These are phyloP conservation scores for Proterorhinus semilunaris DNA, from an alignment of 2,113 vertebrate species.

Conservation along the genomic window DNA sequence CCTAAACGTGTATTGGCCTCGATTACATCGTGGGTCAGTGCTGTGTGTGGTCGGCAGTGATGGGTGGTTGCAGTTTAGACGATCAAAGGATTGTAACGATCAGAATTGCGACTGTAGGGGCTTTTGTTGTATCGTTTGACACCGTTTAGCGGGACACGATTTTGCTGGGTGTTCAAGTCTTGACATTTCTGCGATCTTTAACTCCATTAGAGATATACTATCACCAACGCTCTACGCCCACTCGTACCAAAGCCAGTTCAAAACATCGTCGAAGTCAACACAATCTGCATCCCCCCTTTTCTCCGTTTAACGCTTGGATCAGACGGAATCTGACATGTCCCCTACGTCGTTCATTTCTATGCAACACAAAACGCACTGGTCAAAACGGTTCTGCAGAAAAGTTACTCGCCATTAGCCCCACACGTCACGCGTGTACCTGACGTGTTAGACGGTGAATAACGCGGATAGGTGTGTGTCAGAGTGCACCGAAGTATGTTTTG, in stretches of 20 bases:
- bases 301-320: neutral
- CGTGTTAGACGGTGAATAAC: neutral
- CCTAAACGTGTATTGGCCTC: neutral
- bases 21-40: neutral
- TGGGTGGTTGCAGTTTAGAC: neutral
- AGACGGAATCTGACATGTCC: neutral
- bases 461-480: rapidly evolving
- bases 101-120: conserved; percentile 1
- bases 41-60: neutral
- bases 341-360: neutral
- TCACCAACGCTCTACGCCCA: neutral
- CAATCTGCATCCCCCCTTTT: too few relatives aligned
- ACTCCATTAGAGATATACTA: neutral
- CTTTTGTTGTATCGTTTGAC: conserved; percentile 21
- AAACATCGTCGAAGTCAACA: conserved; percentile 6
- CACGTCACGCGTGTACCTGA: neutral
- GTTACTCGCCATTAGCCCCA: too few relatives aligned
- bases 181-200: neutral
- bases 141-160: neutral
- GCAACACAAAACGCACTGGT: conserved; percentile 9
- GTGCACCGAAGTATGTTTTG: neutral
- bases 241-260: neutral
- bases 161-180: neutral
- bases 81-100: conserved; percentile 12
- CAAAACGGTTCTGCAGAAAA: conserved; percentile 16